A percentile compares a stretch with the other conserved stretches of the same genome.
Conservation (phyloP, 1,140 invertebrate species). For the Scaptomyza pallida region DNA sequence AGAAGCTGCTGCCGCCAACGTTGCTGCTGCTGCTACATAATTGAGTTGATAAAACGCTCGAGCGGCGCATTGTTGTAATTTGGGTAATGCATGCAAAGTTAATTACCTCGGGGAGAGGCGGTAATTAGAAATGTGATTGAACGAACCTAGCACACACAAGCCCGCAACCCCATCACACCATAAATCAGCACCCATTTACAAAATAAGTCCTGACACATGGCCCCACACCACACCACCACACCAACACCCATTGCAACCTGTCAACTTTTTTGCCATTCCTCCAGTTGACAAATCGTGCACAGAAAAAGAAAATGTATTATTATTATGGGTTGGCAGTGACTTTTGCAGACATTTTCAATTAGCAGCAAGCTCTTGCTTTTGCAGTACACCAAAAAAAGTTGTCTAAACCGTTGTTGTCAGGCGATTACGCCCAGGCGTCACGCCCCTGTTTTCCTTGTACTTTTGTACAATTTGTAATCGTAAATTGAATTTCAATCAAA, state of each 20-base stretch:
- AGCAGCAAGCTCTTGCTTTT: constrained; percentile 32
- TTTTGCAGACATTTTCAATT: constrained; percentile 71
- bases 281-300: constrained; percentile 35
- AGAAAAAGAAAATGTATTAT: constrained; percentile 25
- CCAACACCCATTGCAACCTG: constrained; percentile 18
- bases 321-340: constrained; percentile 39
- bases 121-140: constrained; percentile 82
- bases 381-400: too few species aligned
- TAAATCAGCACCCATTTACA: neutral
- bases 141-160: constrained; percentile 45
- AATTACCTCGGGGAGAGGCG: constrained; percentile 75
- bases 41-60: constrained; percentile 76
- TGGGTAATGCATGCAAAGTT: constrained; percentile 79
- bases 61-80: constrained; percentile 69
- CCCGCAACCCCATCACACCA: neutral
- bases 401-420: constrained; percentile 28
- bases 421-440: constrained; percentile 14
- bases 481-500: constrained; percentile 51
- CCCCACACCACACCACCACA: too few species aligned
- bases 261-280: constrained; percentile 28
- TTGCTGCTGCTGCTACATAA: constrained; percentile 43
- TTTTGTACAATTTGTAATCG: constrained; percentile 3
- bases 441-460: neutral
- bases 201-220: too few species aligned
- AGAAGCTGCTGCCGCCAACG: neutral